A percentile compares a stretch with the other conserved stretches of the same genome.
Evolutionary conservation across 2,888 invertebrate species (phyloP).

Genomic region (Lasius fuliginosus): DNA sequence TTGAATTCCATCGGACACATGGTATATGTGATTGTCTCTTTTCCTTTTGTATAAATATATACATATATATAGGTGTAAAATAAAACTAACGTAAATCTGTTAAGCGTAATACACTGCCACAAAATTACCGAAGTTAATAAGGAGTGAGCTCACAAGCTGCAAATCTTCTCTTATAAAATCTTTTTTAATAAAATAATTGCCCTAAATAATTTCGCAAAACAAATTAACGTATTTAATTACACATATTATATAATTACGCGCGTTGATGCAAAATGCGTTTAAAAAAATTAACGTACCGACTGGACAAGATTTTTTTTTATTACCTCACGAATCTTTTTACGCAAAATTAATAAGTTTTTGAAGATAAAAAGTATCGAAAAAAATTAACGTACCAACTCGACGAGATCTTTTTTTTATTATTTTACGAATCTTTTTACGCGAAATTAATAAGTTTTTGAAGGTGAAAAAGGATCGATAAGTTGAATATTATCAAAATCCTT

Average conservation of each 20-base stretch:
- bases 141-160: slow-evolving; percentile 10
- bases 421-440: background rate
- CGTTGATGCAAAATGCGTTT: background rate
- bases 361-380: no score
- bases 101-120: slow-evolving; percentile 79
- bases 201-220: background rate
- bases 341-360: background rate
- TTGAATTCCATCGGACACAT: slow-evolving; percentile 57
- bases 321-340: background rate
- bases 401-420: background rate
- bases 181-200: slow-evolving; percentile 7
- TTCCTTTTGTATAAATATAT: slow-evolving; percentile 73
- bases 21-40: slow-evolving; percentile 55
- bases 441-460: slow-evolving; percentile 18
- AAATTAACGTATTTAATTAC: slow-evolving; percentile 19
- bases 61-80: slow-evolving; percentile 74
- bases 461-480: slow-evolving; percentile 1
- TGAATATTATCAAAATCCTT: slow-evolving; percentile 21
- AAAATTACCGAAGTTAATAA: slow-evolving; percentile 65
- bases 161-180: slow-evolving; percentile 23
- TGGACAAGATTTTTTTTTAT: background rate
- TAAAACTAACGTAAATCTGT: slow-evolving; percentile 73
- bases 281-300: background rate
- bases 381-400: background rate
- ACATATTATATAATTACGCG: background rate